phyloP scores from a whole-genome alignment of 2,888 invertebrate species.

The Hypselothyrea guttata region DNA sequence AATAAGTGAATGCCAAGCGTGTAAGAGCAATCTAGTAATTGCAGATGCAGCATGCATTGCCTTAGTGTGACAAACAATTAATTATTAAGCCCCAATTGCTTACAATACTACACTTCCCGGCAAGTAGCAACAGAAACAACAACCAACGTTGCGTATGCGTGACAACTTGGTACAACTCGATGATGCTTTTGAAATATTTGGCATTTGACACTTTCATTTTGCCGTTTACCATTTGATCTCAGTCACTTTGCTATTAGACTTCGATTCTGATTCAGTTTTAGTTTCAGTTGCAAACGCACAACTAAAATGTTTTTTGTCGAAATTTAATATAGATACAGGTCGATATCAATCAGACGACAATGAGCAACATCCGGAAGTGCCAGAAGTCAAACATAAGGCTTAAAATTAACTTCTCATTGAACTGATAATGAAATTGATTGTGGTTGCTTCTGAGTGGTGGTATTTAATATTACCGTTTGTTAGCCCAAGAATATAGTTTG shows the following conservation, averaged over 20 bases:
- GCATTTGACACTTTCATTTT: too few species aligned
- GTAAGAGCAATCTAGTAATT: constrained; percentile 37
- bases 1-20: constrained; percentile 48
- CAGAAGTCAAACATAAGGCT: too few species aligned
- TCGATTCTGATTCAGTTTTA: constrained; percentile 1
- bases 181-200: constrained; percentile 13
- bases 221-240: constrained; percentile 18
- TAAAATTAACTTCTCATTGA: too few species aligned
- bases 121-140: not conserved
- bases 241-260: constrained; percentile 30
- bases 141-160: constrained; percentile 44
- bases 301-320: constrained; percentile 2
- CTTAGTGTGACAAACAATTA: constrained; percentile 63
- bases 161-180: constrained; percentile 37
- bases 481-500: constrained; percentile 23
- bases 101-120: not conserved
- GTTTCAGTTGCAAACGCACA: constrained; percentile 25
- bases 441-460: too few species aligned
- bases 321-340: not conserved
- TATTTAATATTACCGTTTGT: too few species aligned
- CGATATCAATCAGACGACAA: too few species aligned
- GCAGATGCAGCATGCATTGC: constrained; percentile 49
- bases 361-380: too few species aligned
- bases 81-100: constrained; percentile 43
- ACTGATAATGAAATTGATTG: too few species aligned